Percentiles rank a stretch among this genome's conserved stretches.
phyloP scores from a whole-genome alignment of 2,888 invertebrate genomes.

The Amblyteles armatorius region DNA sequence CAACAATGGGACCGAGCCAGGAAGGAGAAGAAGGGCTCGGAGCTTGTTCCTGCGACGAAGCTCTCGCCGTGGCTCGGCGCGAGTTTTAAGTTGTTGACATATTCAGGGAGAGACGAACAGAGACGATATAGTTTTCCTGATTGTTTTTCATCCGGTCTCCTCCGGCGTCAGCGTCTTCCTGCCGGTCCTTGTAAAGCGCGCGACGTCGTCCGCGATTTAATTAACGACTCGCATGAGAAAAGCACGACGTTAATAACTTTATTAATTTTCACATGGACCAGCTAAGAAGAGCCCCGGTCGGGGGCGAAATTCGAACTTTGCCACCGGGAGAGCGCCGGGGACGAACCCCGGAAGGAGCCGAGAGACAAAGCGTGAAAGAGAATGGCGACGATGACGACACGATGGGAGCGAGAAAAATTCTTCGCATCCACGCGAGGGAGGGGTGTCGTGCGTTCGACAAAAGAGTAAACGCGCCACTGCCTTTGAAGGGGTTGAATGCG shows the following conservation, averaged over 20 bases:
- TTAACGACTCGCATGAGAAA: slow-evolving; percentile 46
- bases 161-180: not conserved
- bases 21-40: slow-evolving; percentile 36
- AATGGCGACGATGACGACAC: not conserved
- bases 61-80: not conserved
- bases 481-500: slow-evolving; percentile 59
- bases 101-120: slow-evolving; percentile 36
- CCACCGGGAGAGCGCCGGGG: not conserved
- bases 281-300: not conserved
- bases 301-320: slow-evolving; percentile 49
- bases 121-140: slow-evolving; percentile 37
- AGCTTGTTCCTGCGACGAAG: not conserved
- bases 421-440: not conserved
- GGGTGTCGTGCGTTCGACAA: slow-evolving; percentile 28
- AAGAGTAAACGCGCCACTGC: slow-evolving; percentile 57
- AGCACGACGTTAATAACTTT: slow-evolving; percentile 57
- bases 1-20: slow-evolving; percentile 59
- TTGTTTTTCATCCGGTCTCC: slow-evolving; percentile 2
- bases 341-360: not conserved
- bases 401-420: slow-evolving; percentile 3
- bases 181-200: not conserved
- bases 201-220: slow-evolving; percentile 42
- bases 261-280: slow-evolving; percentile 58
- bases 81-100: slow-evolving; percentile 45
- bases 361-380: slow-evolving; percentile 26